phyloP scores from a whole-genome alignment of 1,140 invertebrate species.

The Ptiloglossa arizonensis region DNA sequence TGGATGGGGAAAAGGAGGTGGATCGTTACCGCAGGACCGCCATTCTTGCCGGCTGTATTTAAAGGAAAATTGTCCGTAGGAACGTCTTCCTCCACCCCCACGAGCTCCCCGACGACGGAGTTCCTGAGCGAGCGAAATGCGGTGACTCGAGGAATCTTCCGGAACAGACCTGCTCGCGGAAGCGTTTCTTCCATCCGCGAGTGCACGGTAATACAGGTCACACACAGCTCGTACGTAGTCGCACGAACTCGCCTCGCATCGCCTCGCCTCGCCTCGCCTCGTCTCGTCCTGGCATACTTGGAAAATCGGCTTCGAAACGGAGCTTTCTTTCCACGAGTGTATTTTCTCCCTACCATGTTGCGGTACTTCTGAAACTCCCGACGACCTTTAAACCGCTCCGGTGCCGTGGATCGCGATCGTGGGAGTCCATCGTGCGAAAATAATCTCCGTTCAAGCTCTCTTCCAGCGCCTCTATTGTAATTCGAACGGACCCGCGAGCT shows the following conservation, averaged over 20 bases:
- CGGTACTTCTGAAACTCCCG: constrained; percentile 42
- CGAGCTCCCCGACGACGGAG: constrained; percentile 3
- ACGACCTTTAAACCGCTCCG: constrained; percentile 38
- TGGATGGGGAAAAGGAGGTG: constrained; percentile 26
- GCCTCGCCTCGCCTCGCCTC: too few species aligned
- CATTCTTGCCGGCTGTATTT: constrained; percentile 67
- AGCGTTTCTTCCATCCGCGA: constrained; percentile 12
- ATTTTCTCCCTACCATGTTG: constrained; percentile 18
- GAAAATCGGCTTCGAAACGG: constrained; percentile 26
- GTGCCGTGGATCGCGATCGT: constrained; percentile 23
- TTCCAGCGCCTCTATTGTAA: constrained; percentile 40
- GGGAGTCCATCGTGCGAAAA: constrained; percentile 56
- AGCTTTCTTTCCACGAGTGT: constrained; percentile 19
- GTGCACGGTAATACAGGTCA: constrained; percentile 46
- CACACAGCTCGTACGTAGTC: constrained; percentile 24
- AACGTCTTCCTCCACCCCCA: constrained; percentile 33
- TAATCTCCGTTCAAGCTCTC: constrained; percentile 49
- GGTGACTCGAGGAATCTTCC: constrained; percentile 58
- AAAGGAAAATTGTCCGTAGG: constrained; percentile 67
- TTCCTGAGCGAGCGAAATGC: constrained; percentile 59
- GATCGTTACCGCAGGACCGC: constrained; percentile 56
- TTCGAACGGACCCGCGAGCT: neutral
- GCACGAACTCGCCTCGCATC: neutral
- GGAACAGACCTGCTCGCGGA: constrained; percentile 29
- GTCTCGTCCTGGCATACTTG: neutral